phyloP scores from a whole-genome alignment of 2,888 invertebrate genomes.

The Lasioglossum oenotherae region DNA sequence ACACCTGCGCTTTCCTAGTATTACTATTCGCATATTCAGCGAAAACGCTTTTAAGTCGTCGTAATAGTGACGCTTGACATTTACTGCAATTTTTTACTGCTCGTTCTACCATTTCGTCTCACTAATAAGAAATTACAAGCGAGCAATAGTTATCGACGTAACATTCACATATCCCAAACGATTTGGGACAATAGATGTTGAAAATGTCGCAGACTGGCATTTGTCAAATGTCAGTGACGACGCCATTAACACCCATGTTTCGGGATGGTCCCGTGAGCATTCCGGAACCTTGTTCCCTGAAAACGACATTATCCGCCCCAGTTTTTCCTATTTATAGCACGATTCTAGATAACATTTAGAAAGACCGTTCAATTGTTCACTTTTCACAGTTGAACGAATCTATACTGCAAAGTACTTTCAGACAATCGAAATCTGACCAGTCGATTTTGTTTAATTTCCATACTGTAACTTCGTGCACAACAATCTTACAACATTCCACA shows the following conservation, averaged over 20 bases:
- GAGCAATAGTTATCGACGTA: conserved; percentile 31
- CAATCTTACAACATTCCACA: not conserved
- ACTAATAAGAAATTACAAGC: conserved; percentile 15
- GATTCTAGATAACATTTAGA: not conserved
- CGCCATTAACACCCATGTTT: conserved; percentile 43
- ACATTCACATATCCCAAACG: conserved; percentile 46
- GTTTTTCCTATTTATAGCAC: conserved; percentile 19
- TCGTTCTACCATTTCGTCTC: not conserved
- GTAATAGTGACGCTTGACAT: conserved; percentile 32
- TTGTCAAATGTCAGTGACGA: conserved; percentile 72
- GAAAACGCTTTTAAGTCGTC: not conserved
- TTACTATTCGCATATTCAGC: not conserved
- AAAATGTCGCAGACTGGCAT: conserved; percentile 74
- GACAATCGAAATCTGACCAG: not conserved
- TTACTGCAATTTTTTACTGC: conserved; percentile 16
- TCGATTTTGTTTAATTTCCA: not conserved
- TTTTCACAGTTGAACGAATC: not conserved
- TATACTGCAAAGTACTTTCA: not conserved
- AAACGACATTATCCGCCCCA: not conserved
- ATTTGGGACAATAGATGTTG: conserved; percentile 59
- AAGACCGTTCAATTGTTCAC: not conserved
- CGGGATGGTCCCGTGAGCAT: conserved; percentile 43
- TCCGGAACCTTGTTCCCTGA: conserved; percentile 27
- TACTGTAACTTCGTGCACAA: not conserved
- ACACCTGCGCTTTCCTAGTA: not conserved